These are phyloP conservation scores for Sinotaia quadrata DNA, from an alignment of 2,888 invertebrate genomes.

Conservation along the genomic window DNA sequence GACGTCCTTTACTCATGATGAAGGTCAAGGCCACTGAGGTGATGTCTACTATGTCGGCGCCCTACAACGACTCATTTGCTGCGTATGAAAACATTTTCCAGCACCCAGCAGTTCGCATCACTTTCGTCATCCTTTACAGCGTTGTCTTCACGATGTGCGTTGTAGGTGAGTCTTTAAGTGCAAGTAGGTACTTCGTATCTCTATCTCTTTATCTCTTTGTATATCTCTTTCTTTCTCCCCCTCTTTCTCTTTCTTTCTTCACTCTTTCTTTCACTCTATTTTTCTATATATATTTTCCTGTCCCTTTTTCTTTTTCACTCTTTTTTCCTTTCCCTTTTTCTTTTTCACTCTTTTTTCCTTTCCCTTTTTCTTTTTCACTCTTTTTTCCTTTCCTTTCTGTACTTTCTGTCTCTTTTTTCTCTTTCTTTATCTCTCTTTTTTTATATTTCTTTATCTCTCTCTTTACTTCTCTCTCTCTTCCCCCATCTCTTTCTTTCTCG, in stretches of 20 bases:
- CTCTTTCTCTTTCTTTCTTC: not conserved
- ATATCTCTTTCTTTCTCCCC: not conserved
- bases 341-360: not conserved
- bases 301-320: not conserved
- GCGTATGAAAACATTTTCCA: slow-evolving; percentile 18
- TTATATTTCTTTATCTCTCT: not conserved
- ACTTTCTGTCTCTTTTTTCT: not conserved
- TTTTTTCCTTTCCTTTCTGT: not conserved
- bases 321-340: not conserved
- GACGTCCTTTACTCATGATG: too few relatives aligned
- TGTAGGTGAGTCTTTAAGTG: slow-evolving; percentile 11
- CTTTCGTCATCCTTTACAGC: slow-evolving; percentile 21
- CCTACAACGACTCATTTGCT: not conserved
- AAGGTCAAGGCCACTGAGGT: not conserved
- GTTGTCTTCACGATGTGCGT: slow-evolving; percentile 24
- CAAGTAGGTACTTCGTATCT: not conserved
- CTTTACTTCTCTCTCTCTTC: not conserved
- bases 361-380: not conserved
- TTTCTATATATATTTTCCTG: too few relatives aligned
- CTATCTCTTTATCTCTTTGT: not conserved
- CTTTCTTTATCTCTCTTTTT: not conserved
- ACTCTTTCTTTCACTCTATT: too few relatives aligned
- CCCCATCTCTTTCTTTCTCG: too few relatives aligned
- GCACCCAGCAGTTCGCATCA: slow-evolving; percentile 11
- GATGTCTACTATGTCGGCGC: too few relatives aligned